Evolutionary conservation across 2,113 vertebrate genomes (phyloP).

Genomic region (Melanocharis versteri): DNA sequence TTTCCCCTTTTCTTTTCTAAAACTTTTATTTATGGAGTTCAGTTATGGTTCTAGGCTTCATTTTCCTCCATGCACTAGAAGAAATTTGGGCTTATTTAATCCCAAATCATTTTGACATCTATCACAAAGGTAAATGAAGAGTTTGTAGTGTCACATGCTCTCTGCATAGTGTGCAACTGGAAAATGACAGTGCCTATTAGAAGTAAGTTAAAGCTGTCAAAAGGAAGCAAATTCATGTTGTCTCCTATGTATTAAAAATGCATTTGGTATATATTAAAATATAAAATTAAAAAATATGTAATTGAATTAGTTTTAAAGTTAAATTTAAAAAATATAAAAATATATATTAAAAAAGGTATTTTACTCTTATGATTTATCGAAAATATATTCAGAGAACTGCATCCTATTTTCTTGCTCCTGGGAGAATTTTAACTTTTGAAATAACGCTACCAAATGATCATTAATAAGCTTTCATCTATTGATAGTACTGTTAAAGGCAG

Average conservation of each 20-base stretch:
- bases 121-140: slow-evolving; percentile 69
- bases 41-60: not conserved
- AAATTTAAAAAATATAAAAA: not conserved
- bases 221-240: not conserved
- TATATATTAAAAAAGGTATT: not conserved
- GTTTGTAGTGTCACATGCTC: slow-evolving; percentile 21
- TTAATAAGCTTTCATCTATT: not conserved
- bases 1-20: not conserved
- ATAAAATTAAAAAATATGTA: not conserved
- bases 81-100: slow-evolving; percentile 46
- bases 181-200: not conserved
- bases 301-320: not conserved
- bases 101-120: slow-evolving; percentile 34
- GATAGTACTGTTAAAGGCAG: not conserved
- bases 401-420: not conserved
- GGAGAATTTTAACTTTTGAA: not conserved
- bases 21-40: not conserved
- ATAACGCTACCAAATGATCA: not conserved
- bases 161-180: not conserved
- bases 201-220: not conserved
- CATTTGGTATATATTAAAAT: not conserved
- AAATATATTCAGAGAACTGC: not conserved
- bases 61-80: not conserved
- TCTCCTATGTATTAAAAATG: not conserved
- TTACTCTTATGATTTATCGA: not conserved